Conservation (phyloP, 2,888 invertebrate species). For the Epistrophe grossulariae region DNA sequence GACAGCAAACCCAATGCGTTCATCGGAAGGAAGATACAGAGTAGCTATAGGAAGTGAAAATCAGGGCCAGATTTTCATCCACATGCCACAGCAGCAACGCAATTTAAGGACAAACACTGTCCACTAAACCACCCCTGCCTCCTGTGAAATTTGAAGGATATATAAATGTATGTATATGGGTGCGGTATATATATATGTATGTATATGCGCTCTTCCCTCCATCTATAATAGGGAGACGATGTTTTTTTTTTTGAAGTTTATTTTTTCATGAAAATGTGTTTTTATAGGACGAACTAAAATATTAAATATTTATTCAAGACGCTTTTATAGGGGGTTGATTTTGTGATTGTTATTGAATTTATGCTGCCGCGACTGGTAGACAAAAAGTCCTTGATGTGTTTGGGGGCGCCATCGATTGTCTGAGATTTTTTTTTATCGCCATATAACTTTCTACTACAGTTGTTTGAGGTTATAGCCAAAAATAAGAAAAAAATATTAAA, state of each 20-base stretch:
- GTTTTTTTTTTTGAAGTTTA: constrained; percentile 38
- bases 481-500: not conserved
- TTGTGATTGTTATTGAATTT: constrained; percentile 55
- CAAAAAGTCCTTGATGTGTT: constrained; percentile 35
- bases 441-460: not conserved
- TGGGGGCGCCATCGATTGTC: constrained; percentile 12
- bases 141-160: not conserved
- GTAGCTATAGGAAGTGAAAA: not conserved
- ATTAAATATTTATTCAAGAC: constrained; percentile 46
- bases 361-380: constrained; percentile 25
- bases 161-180: constrained; percentile 34
- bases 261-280: constrained; percentile 23
- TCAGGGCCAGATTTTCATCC: not conserved
- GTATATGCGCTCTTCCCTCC: not conserved
- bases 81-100: not conserved
- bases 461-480: not conserved
- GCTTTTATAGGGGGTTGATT: constrained; percentile 34
- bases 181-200: not conserved
- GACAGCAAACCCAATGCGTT: constrained; percentile 10
- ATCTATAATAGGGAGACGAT: constrained; percentile 12
- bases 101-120: constrained; percentile 4
- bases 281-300: constrained; percentile 34
- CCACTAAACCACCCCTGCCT: constrained; percentile 12
- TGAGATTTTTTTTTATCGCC: constrained; percentile 2
- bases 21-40: not conserved